phyloP scores from a whole-genome alignment of 1,140 invertebrate species.

The Drosophila quadrilineata region DNA sequence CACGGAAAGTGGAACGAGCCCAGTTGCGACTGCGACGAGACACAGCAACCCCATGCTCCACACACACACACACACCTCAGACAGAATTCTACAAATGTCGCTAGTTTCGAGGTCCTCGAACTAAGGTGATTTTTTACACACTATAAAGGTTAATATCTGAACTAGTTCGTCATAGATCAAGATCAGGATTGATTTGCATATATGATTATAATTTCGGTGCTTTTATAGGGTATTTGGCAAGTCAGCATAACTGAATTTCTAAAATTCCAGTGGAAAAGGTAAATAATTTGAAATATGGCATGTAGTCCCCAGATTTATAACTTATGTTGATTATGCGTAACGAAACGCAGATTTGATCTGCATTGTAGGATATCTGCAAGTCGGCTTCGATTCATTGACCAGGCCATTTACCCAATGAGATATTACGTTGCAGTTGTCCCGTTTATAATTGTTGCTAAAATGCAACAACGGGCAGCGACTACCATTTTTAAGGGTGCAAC shows the following conservation, averaged over 20 bases:
- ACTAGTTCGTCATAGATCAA: too few species aligned
- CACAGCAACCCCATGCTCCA: conserved; percentile 12
- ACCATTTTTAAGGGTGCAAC: conserved; percentile 30
- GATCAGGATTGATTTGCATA: too few species aligned
- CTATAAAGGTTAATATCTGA: too few species aligned
- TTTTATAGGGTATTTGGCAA: too few species aligned
- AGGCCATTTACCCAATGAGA: conserved; percentile 2
- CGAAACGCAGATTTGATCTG: too few species aligned
- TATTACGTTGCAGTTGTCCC: conserved; percentile 22
- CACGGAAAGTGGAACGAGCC: conserved; percentile 57
- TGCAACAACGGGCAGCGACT: conserved; percentile 20
- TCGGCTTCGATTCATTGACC: neutral
- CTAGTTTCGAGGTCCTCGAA: neutral
- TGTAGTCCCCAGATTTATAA: too few species aligned
- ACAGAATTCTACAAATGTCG: conserved; percentile 53
- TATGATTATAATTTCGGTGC: too few species aligned
- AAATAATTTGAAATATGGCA: too few species aligned
- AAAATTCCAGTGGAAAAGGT: too few species aligned
- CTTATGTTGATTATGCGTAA: too few species aligned
- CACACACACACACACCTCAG: too few species aligned
- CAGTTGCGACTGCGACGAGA: conserved; percentile 30
- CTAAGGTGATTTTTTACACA: conserved; percentile 21
- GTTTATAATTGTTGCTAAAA: conserved; percentile 37
- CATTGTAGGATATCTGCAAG: conserved; percentile 15
- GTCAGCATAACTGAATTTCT: too few species aligned